Percentiles rank a stretch among this genome's conserved stretches.
phyloP scores from a whole-genome alignment of 2,113 vertebrate genomes.

The Labrus mixtus region DNA sequence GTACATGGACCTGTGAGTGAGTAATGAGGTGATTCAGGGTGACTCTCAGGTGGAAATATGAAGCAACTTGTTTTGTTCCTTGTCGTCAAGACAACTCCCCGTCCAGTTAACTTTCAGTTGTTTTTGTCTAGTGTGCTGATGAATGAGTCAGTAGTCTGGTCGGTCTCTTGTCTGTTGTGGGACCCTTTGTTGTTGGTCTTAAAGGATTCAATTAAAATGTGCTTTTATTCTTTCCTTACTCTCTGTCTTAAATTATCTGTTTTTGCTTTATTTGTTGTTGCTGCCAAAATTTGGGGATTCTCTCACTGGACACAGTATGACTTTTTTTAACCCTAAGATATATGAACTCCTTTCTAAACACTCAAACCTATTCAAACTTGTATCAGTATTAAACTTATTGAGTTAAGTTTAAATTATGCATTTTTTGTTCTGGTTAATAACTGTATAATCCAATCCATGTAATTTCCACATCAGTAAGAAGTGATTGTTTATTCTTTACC shows the following conservation, averaged over 20 bases:
- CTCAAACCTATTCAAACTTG: too few species aligned
- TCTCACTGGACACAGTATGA: too few species aligned
- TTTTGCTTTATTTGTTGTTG: background rate
- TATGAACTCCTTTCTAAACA: too few species aligned
- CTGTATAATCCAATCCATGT: too few species aligned
- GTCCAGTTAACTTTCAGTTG: constrained; percentile 22
- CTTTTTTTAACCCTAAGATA: too few species aligned
- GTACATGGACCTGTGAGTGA: constrained; percentile 23
- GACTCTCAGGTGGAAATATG: constrained; percentile 53
- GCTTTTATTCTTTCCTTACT: background rate
- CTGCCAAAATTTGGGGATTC: too few species aligned
- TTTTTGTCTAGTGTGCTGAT: constrained; percentile 38
- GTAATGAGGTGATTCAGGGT: constrained; percentile 33
- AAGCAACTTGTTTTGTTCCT: constrained; percentile 56
- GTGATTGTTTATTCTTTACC: too few species aligned
- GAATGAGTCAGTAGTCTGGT: constrained; percentile 42
- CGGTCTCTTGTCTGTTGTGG: constrained; percentile 1
- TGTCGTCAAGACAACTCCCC: constrained; percentile 52
- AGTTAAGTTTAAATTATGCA: too few species aligned
- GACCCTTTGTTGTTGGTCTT: constrained; percentile 17
- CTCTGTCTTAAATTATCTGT: background rate
- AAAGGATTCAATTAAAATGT: background rate
- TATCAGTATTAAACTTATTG: too few species aligned
- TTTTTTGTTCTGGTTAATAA: too few species aligned
- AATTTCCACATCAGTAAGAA: too few species aligned